A percentile compares a stretch with the other conserved stretches of the same genome.
phyloP scores from a whole-genome alignment of 2,888 invertebrate genomes.

The Cosmia pyralina region DNA sequence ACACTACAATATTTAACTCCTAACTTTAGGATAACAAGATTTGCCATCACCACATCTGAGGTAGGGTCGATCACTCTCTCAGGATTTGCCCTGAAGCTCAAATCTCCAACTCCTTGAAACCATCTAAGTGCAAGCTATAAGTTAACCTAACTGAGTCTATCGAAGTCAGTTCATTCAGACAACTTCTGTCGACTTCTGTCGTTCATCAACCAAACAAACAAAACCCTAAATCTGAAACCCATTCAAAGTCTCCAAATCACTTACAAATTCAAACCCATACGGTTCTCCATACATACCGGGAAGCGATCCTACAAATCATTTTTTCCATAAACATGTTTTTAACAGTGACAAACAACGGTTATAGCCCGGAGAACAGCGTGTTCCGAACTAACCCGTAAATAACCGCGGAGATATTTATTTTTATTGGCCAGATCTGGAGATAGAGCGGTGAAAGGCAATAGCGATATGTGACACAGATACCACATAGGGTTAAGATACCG shows the following conservation, averaged over 20 bases:
- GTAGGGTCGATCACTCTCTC: not conserved
- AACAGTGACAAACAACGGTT: slow-evolving; percentile 70
- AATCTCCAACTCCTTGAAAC: not conserved
- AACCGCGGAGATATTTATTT: slow-evolving; percentile 72
- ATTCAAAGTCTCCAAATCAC: slow-evolving; percentile 49
- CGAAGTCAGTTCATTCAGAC: not conserved
- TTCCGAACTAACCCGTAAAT: slow-evolving; percentile 66
- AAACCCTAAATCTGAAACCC: not conserved
- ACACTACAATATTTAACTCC: not conserved
- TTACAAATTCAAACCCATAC: slow-evolving; percentile 53
- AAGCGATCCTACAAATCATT: slow-evolving; percentile 65
- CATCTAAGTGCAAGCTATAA: not conserved
- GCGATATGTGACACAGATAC: slow-evolving; percentile 60
- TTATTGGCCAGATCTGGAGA: slow-evolving; percentile 70
- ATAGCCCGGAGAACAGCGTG: slow-evolving; percentile 66
- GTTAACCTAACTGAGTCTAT: not conserved
- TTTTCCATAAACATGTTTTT: slow-evolving; percentile 68
- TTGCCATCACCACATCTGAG: not conserved
- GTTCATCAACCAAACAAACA: slow-evolving; percentile 6
- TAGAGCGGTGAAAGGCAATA: slow-evolving; percentile 66
- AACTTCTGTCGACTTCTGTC: too few relatives aligned
- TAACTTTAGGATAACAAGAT: not conserved
- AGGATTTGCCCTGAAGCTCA: not conserved
- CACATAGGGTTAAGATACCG: slow-evolving; percentile 31
- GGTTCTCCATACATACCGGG: slow-evolving; percentile 45